Conservation (phyloP, 2,113 vertebrate species). For the Zapornia atra region DNA sequence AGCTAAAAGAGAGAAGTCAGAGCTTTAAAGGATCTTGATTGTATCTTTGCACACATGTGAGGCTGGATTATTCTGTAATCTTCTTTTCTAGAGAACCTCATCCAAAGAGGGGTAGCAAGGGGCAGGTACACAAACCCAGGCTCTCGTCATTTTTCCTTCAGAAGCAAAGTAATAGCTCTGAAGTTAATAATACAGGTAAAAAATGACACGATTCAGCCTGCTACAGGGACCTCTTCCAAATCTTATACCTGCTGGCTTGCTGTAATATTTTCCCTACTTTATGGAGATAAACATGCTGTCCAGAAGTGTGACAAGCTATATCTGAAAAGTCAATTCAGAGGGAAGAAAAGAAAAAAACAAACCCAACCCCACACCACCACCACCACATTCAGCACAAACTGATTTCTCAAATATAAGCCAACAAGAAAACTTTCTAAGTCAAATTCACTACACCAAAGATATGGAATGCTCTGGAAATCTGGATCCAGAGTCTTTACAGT, state of each 20-base stretch:
- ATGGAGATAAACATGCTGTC: not conserved
- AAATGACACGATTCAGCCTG: not conserved
- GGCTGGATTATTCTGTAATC: not conserved
- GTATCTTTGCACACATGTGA: not conserved
- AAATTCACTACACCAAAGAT: not conserved
- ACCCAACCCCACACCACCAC: rapidly evolving
- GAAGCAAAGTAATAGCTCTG: not conserved
- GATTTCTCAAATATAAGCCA: not conserved
- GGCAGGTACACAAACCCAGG: not conserved
- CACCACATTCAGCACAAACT: not conserved
- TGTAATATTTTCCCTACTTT: not conserved
- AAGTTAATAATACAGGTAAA: not conserved
- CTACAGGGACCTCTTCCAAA: not conserved
- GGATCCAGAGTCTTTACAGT: not conserved
- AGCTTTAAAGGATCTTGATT: not conserved
- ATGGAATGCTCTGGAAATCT: not conserved
- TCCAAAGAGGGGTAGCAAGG: not conserved
- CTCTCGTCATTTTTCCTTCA: not conserved
- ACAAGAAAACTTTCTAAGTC: not conserved
- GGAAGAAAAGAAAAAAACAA: not conserved
- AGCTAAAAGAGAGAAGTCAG: not conserved
- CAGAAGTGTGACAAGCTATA: not conserved
- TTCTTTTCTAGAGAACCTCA: not conserved
- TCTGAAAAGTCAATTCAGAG: not conserved
- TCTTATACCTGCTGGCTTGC: not conserved